These are phyloP conservation scores for Chamaea fasciata DNA, from an alignment of 2,113 vertebrate species.

Conservation along the genomic window DNA sequence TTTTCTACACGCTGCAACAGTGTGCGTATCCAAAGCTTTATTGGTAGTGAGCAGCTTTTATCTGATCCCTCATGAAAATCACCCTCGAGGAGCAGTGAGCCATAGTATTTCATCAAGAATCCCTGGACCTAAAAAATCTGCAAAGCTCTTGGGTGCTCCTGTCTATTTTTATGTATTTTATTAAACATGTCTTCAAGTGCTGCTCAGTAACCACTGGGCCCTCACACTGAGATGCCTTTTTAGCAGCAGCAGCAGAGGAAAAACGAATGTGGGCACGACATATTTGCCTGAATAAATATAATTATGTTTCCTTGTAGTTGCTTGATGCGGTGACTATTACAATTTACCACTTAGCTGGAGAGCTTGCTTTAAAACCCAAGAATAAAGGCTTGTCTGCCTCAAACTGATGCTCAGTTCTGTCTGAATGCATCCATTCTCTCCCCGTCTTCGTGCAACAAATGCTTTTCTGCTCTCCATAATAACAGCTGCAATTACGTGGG, in stretches of 20 bases:
- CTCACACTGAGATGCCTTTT: background rate
- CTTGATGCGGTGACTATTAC: background rate
- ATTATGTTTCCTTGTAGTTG: background rate
- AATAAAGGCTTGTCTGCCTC: background rate
- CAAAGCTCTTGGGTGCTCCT: background rate
- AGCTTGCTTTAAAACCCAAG: background rate
- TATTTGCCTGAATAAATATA: background rate
- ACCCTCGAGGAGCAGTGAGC: background rate
- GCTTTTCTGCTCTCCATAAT: background rate
- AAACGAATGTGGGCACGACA: background rate
- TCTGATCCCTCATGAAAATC: background rate
- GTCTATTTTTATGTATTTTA: background rate
- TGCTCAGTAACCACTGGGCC: background rate
- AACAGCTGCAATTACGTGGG: background rate
- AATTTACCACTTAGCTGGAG: background rate
- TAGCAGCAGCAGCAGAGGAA: background rate
- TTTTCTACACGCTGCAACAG: background rate
- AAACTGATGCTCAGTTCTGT: background rate
- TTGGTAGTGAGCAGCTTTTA: background rate
- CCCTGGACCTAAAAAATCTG: background rate
- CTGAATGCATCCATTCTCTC: background rate
- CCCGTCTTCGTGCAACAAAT: background rate
- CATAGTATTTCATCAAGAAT: background rate
- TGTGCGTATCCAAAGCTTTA: accelerated
- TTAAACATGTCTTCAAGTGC: background rate